Evolutionary conservation across 1,140 invertebrate species (phyloP), one percentile per base, ranked within the genome.

Genomic region (Subanguina moxae): DNA sequence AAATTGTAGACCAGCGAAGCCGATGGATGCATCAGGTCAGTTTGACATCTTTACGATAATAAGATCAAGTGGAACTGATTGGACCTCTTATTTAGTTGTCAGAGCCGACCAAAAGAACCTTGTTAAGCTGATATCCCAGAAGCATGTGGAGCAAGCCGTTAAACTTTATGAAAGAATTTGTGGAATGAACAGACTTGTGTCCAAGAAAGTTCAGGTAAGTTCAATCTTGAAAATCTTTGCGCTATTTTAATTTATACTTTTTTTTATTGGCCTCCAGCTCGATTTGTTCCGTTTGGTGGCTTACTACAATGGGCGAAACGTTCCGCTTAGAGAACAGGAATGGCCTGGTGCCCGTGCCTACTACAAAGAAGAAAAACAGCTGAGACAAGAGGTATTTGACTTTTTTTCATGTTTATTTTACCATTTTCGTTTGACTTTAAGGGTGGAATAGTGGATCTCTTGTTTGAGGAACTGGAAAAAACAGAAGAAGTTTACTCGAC

Each of bases 261-360:
- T 45, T n/a, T 45, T 45, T n/a, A n/a, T n/a, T n/a, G n/a, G n/a
- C n/a, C n/a, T n/a, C n/a, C n/a, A 76, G 63, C 30, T 45, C 21
- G 46, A 68, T 9, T 25, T 76, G 11, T 76, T 76, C 56, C 32
- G 57, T 30, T 43, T 78, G 21, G 48, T 58, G 30, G 70, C 43
- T 27, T 76, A 72, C 58, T 76, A 76, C 27, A 76, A 78, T 62
- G 72, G 30, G 8, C 32, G 75, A 58, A 45, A 78, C 56, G 30
- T 70, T 9, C 75, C 75, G 21, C 62, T 76, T 15, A 17, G 25
- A 0, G 75, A 76, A 45, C 32, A 38, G 32, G 76, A 76, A 66
- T 76, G 75, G 75, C 70, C 58, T 43, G 72, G 71, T 38, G 56
- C 72, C 9, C 56, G 75, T 27, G 63, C 45, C 64, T 75, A 58